These are phyloP conservation scores for Pristionchus fissidentatus DNA, from an alignment of 2,888 invertebrate genomes.

Conservation along the genomic window DNA sequence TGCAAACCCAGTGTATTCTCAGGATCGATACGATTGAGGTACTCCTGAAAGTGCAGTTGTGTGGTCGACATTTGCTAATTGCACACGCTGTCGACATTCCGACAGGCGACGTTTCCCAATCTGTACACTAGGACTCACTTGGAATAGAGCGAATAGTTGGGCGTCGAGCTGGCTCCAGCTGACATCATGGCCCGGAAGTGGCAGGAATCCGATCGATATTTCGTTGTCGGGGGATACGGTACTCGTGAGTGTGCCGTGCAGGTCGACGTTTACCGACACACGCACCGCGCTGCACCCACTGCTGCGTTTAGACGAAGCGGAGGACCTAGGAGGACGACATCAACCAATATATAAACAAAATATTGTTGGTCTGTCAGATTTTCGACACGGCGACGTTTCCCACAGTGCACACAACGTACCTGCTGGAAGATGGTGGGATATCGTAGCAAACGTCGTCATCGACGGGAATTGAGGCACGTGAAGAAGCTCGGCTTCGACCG, in stretches of 20 bases:
- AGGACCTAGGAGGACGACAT: conserved; percentile 20
- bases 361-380: no score
- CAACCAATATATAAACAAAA: background rate
- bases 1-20: conserved; percentile 88
- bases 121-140: conserved; percentile 50
- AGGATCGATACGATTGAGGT: conserved; percentile 91
- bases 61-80: no score
- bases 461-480: conserved; percentile 68
- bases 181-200: conserved; percentile 58
- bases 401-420: conserved; percentile 24
- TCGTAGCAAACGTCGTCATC: conserved; percentile 70
- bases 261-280: conserved; percentile 65
- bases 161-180: conserved; percentile 69
- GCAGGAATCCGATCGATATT: conserved; percentile 69
- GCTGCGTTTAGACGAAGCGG: conserved; percentile 51
- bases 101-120: conserved; percentile 28
- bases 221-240: conserved; percentile 66
- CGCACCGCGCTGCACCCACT: conserved; percentile 47
- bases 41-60: conserved; percentile 81
- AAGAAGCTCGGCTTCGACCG: conserved; percentile 65
- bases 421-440: conserved; percentile 59
- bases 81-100: background rate
- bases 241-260: conserved; percentile 62
- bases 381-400: conserved; percentile 4
- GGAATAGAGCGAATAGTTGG: conserved; percentile 63